Conservation (phyloP, 2,797 vertebrate species). For the Sebastes diploproa region DNA sequence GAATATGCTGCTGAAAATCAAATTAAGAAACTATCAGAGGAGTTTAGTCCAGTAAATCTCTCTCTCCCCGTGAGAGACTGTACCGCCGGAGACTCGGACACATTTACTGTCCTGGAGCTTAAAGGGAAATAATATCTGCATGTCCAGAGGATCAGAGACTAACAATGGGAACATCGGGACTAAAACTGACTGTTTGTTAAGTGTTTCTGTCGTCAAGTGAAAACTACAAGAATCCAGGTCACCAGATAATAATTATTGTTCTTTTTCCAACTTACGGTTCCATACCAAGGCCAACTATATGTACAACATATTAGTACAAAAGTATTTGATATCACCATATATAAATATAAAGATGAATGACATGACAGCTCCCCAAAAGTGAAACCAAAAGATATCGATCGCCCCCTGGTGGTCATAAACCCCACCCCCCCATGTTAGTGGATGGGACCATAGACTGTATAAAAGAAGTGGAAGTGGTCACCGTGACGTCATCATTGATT, state of each 20-base stretch:
- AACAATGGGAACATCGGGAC: background rate
- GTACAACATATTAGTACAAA: background rate
- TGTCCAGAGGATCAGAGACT: background rate
- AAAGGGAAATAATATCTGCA: constrained; percentile 38
- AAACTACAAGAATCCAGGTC: background rate
- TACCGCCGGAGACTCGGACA: background rate
- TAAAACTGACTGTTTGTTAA: too few relatives aligned
- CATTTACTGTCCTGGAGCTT: constrained; percentile 44
- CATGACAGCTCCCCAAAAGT: too few relatives aligned
- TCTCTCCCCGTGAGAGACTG: constrained; percentile 10
- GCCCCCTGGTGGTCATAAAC: too few relatives aligned
- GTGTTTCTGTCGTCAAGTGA: background rate
- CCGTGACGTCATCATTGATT: too few relatives aligned
- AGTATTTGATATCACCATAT: background rate
- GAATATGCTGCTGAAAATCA: constrained; percentile 52
- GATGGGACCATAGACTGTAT: too few relatives aligned
- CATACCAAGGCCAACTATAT: background rate
- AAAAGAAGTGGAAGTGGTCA: too few relatives aligned
- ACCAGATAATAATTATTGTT: background rate
- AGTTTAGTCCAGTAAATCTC: constrained; percentile 50
- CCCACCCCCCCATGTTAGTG: too few relatives aligned
- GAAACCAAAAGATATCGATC: too few relatives aligned
- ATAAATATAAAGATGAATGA: too few relatives aligned
- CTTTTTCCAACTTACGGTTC: too few relatives aligned
- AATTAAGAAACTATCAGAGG: constrained; percentile 62